These are phyloP conservation scores for Smithornis capensis DNA, from an alignment of 2,113 vertebrate species.

Conservation along the genomic window DNA sequence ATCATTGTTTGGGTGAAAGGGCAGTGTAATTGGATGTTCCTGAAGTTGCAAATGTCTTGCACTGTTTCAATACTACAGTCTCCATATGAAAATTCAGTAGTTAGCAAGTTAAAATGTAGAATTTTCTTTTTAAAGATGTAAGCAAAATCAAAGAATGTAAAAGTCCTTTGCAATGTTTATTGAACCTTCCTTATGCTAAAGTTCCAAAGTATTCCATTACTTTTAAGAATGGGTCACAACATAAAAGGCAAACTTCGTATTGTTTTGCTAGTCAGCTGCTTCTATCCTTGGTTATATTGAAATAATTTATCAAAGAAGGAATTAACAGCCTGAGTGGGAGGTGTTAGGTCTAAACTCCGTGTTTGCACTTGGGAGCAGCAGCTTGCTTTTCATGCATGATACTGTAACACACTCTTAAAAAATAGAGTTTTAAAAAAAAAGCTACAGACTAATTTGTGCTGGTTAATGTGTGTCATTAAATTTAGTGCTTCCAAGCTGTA, in stretches of 20 bases:
- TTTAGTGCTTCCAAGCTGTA: conserved; percentile 65
- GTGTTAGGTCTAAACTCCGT: background rate
- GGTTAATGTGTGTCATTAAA: conserved; percentile 56
- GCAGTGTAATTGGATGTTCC: background rate
- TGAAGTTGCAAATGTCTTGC: background rate
- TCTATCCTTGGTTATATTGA: background rate
- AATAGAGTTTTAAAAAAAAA: background rate
- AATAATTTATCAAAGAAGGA: background rate
- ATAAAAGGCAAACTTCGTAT: background rate
- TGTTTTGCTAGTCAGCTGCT: conserved; percentile 24
- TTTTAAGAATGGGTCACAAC: background rate
- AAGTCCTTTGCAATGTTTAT: conserved; percentile 47
- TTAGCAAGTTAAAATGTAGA: background rate
- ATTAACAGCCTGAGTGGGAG: background rate
- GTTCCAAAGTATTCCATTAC: conserved; percentile 65
- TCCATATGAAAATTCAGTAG: conserved; percentile 25
- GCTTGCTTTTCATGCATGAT: conserved; percentile 55
- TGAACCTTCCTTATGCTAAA: conserved; percentile 61
- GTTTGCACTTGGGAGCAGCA: conserved; percentile 23
- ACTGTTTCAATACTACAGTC: conserved; percentile 31
- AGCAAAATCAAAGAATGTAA: conserved; percentile 74
- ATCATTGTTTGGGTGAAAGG: conserved; percentile 33
- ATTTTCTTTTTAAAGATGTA: conserved; percentile 56
- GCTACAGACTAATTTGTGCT: conserved; percentile 23
- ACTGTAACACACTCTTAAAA: background rate